Evolutionary conservation across 2,888 invertebrate species (phyloP), one percentile per base, ranked within the genome.

Genomic region (Didymodactylos carnosus): DNA sequence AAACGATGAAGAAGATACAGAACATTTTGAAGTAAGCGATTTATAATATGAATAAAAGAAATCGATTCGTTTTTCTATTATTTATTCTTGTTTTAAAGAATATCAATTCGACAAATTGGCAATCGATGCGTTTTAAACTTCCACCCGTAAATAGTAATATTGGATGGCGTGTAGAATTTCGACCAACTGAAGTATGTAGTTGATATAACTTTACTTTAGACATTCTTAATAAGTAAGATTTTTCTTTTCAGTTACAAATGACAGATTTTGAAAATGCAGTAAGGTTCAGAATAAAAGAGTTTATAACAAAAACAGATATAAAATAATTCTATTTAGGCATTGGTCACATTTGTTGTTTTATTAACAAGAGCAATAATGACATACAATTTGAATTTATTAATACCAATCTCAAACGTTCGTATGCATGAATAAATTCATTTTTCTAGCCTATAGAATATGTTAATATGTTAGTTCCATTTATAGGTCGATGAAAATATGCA

Each of bases 181-280:
- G 98, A 39, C 97, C 98, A 53, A 27, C 49, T 29, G 75, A 75
- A 27, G 70, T 70, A 40, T 16, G 27, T 43, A 16, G 43, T 43
- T 43, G 3, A 29, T 69, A 3, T 14, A 69, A 14, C 13, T 14
- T 29, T 29, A 11, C n/a, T 11, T 29, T 69, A 2, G 8, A 23
- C 3, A 11, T 23, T 53, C n/a, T 19, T 51, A 6, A 16, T 19
- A 6, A 27, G 7, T 62, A 14, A 16, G 76, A 83, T 35, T 27
- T 10, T 62, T 62, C 27, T 62, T 10, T 19, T 10, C n/a, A 62
- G 82, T 91, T 93, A 27, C 98, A 99, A 84, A 88, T 98, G 78
- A 97, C 98, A 0, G 97, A 98, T 86, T 98, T 98, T 85, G 98
- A 99, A 86, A 99, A 99, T 86, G 97, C 98, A 0, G 98, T 98